Base-by-base conservation (phyloP, 2,797 vertebrate species). In the Eulemur mongoz region DNA sequence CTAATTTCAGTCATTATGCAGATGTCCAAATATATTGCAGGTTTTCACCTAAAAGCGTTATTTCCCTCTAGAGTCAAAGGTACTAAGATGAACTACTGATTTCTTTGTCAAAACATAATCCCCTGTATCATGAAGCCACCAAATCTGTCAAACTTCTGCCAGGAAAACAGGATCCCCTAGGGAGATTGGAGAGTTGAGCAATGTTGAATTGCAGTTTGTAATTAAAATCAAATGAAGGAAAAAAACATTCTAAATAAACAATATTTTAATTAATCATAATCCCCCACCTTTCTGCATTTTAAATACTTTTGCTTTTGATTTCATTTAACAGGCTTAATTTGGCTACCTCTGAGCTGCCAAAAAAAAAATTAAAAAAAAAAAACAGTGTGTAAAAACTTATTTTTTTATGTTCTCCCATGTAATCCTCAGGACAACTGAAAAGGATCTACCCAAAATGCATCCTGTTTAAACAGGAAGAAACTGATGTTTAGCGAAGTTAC, bases 41-140 rank as follows among this genome's bases (percentile, higher is more conserved):
- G 79, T 95, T 97, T 91, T 50, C 23, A 97, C n/a, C 61, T 89
- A 50, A 84, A 97, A 98, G 86, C 91, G 22, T n/a, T 97, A 95
- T 96, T 98, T 98, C 23, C 89, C 79, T 92, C 93, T 73, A 89
- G 78, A 97, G 67, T 95, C 94, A 95, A 93, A 98, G 82, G 7
- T 20, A 94, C 18, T 89, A 92, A 32, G 32, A 93, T 86, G 20
- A 92, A 1, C 50, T 76, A 9, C 15, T 72, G n/a, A 92, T 95
- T 22, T 43, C 25, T 95, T 96, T 96, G 87, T 65, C 95, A 98
- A 93, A 96, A 88, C 72, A 95, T 32, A 96, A 96, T 43, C 32
- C 78, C 23, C 23, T 18, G 61, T 70, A 91, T 80, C 63, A 73
- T 13, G 45, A 82, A 30, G 0, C 0, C 30, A 78, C 6, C 20